Evolutionary conservation across 1,140 invertebrate genomes (phyloP).

Genomic region (Meloidogyne exigua): DNA sequence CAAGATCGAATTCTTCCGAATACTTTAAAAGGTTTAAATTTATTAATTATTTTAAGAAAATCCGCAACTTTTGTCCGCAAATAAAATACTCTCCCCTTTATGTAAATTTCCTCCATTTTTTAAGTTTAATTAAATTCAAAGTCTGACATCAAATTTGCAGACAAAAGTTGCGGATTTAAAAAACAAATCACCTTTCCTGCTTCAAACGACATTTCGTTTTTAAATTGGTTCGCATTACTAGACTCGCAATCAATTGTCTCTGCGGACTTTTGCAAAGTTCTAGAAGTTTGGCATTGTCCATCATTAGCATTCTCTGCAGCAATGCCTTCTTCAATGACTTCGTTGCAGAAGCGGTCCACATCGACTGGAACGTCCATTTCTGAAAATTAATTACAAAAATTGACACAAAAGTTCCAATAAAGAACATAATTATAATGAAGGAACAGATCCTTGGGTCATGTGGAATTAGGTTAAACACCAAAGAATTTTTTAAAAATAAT

Average conservation of each 20-base stretch:
- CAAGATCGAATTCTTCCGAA: conserved; percentile 1
- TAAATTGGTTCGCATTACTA: not conserved
- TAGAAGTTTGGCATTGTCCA: conserved; percentile 13
- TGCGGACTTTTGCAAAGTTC: conserved; percentile 12
- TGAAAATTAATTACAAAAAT: not conserved
- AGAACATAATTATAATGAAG: too few relatives aligned
- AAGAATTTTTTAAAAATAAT: too few relatives aligned
- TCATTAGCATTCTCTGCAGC: conserved; percentile 12
- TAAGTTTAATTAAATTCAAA: too few relatives aligned
- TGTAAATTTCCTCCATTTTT: too few relatives aligned
- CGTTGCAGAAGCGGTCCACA: conserved; percentile 34
- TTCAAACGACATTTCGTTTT: conserved; percentile 9
- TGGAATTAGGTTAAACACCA: too few relatives aligned
- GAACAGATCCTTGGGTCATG: too few relatives aligned
- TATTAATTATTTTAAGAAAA: too few relatives aligned
- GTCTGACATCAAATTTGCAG: too few relatives aligned
- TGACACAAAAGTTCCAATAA: not conserved
- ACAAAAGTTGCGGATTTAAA: not conserved
- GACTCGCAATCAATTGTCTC: not conserved
- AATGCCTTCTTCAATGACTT: conserved; percentile 33
- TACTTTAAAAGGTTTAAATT: not conserved
- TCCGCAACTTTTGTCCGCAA: too few relatives aligned
- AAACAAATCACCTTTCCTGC: not conserved
- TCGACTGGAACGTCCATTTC: conserved; percentile 28
- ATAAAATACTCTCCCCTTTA: too few relatives aligned